These are phyloP conservation scores for Enteromius afrohamiltoni DNA, from an alignment of 2,797 vertebrate genomes.

Conservation along the genomic window DNA sequence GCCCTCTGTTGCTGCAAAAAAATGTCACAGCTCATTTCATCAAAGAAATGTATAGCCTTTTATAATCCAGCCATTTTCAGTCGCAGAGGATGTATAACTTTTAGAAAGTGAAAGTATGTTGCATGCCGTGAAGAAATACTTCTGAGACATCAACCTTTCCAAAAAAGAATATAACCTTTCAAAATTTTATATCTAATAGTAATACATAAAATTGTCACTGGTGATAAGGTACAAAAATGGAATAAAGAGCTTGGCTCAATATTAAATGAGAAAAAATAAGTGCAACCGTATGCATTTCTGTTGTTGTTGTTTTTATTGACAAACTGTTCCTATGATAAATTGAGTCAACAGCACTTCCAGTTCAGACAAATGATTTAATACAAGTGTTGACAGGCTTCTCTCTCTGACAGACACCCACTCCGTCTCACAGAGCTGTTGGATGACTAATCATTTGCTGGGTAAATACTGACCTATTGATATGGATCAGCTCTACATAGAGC, in stretches of 20 bases:
- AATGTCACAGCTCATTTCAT: background rate
- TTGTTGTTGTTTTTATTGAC: slow-evolving; percentile 7
- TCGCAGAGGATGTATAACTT: background rate
- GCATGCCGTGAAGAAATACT: background rate
- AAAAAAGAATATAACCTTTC: background rate
- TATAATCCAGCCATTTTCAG: background rate
- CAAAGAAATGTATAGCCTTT: background rate
- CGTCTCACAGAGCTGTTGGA: slow-evolving; percentile 12
- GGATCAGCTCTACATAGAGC: slow-evolving; percentile 7
- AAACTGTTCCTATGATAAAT: background rate
- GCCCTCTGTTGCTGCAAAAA: slow-evolving; percentile 75
- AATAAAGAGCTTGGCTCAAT: background rate
- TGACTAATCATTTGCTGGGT: slow-evolving; percentile 31
- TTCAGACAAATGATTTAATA: slow-evolving; percentile 27
- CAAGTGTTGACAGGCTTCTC: background rate
- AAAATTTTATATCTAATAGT: background rate
- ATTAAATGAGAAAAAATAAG: background rate
- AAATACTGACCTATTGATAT: slow-evolving; percentile 35
- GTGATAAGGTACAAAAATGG: background rate
- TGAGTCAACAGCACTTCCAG: background rate
- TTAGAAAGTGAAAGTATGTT: background rate
- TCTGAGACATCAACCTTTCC: background rate
- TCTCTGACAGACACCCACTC: background rate
- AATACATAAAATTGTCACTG: background rate
- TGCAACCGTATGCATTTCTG: background rate